Conservation (phyloP, 2,797 vertebrate species). For the Tiaroga cobitis region DNA sequence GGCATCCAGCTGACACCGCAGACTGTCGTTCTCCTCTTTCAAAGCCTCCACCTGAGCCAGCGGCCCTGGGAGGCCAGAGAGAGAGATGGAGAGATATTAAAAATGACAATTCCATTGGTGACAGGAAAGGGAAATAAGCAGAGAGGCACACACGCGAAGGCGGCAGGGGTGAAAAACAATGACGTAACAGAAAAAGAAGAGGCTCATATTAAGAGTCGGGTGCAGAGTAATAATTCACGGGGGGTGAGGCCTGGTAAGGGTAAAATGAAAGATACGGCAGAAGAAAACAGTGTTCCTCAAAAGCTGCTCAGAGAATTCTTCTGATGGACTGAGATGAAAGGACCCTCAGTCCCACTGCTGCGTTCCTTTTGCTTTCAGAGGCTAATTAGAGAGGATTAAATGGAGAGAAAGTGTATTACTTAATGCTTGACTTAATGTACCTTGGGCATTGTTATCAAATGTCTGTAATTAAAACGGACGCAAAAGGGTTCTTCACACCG, state of each 20-base stretch:
- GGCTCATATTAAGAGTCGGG: not conserved
- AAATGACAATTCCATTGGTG: constrained; percentile 26
- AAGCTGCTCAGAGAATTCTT: constrained; percentile 17
- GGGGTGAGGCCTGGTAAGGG: not conserved
- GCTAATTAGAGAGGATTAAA: constrained; percentile 64
- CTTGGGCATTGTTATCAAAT: constrained; percentile 57
- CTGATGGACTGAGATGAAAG: constrained; percentile 39
- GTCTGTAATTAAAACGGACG: constrained; percentile 57
- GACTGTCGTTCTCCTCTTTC: constrained; percentile 95
- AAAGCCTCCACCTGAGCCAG: constrained; percentile 88
- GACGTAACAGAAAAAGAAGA: constrained; percentile 4
- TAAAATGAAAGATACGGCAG: constrained; percentile 5
- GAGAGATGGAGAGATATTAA: constrained; percentile 21
- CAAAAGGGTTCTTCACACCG: constrained; percentile 48
- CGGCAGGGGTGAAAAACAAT: constrained; percentile 28
- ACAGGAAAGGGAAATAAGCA: constrained; percentile 32
- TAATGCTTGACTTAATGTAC: constrained; percentile 60
- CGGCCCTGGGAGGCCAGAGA: constrained; percentile 64
- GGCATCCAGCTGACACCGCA: constrained; percentile 93
- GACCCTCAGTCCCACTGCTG: constrained; percentile 41
- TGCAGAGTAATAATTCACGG: not conserved
- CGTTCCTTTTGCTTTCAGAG: constrained; percentile 25
- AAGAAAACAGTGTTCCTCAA: constrained; percentile 24
- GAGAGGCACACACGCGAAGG: constrained; percentile 22
- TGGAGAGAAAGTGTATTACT: constrained; percentile 58